phyloP scores from a whole-genome alignment of 2,797 vertebrate species.

The Somateria mollissima region DNA sequence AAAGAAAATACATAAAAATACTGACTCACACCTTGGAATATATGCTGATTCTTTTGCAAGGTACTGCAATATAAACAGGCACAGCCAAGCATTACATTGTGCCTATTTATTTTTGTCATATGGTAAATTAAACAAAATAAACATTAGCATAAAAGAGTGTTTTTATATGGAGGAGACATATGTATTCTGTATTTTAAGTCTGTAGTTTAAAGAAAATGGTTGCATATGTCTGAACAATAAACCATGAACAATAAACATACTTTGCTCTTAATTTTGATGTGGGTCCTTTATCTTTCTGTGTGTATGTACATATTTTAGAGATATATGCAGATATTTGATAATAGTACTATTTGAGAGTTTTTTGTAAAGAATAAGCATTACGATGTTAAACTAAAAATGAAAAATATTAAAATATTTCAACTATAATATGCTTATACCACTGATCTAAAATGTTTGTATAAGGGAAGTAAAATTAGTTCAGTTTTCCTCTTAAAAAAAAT shows the following conservation, averaged over 20 bases:
- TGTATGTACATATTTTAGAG: background rate
- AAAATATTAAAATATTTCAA: background rate
- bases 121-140: background rate
- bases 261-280: background rate
- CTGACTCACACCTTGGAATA: background rate
- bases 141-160: background rate
- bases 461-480: background rate
- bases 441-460: background rate
- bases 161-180: background rate
- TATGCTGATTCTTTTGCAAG: background rate
- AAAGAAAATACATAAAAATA: background rate
- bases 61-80: background rate
- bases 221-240: background rate
- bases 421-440: background rate
- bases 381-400: background rate
- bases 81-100: background rate
- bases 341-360: background rate
- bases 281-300: background rate
- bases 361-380: background rate
- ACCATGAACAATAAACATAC: background rate
- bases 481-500: background rate
- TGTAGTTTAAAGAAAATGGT: background rate
- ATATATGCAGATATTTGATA: background rate
- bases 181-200: background rate
- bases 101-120: background rate